These are phyloP conservation scores for Microcebus ravelobensis DNA, from an alignment of 2,113 vertebrate species.

Conservation along the genomic window DNA sequence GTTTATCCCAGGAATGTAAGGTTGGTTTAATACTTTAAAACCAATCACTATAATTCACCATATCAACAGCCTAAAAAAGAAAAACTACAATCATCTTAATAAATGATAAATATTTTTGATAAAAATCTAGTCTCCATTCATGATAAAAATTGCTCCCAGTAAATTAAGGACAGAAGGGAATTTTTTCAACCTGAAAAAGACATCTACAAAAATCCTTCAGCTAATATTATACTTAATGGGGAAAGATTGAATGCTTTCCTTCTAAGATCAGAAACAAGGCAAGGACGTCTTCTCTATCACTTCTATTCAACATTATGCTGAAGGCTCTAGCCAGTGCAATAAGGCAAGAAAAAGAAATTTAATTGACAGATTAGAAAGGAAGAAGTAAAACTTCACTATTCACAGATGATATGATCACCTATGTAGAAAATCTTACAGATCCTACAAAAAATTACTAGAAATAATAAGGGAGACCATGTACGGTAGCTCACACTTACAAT, in stretches of 20 bases:
- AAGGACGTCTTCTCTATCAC: background rate
- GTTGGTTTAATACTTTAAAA: background rate
- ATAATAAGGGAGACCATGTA: background rate
- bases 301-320: background rate
- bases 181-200: background rate
- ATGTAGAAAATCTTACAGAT: background rate
- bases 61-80: background rate
- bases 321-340: background rate
- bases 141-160: conserved; percentile 9
- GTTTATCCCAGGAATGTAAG: background rate
- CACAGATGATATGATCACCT: background rate
- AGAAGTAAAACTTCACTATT: background rate
- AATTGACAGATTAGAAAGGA: background rate
- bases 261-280: background rate
- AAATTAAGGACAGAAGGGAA: conserved; percentile 12
- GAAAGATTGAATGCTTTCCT: background rate
- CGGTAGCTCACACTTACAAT: too few species aligned
- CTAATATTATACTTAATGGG: background rate
- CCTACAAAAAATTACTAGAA: background rate
- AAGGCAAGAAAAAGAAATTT: conserved; percentile 32
- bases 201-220: background rate
- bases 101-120: background rate
- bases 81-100: background rate
- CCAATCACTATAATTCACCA: background rate
- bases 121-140: background rate